phyloP scores from a whole-genome alignment of 2,888 invertebrate species.

The Coelogynopora nodosa region DNA sequence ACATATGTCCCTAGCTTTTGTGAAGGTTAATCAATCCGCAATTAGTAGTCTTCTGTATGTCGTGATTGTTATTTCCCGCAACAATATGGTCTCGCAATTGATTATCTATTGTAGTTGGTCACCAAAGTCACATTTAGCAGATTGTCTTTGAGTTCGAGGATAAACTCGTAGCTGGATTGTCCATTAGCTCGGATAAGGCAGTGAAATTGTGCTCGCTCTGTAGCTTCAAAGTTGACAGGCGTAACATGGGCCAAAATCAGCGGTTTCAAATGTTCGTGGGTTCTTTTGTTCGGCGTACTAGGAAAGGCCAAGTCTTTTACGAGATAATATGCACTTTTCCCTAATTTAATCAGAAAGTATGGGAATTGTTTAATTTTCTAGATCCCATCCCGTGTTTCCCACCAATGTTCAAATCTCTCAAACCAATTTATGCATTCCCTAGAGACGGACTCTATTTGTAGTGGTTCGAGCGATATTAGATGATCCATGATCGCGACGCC shows the following conservation, averaged over 20 bases:
- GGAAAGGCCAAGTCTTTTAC: background rate
- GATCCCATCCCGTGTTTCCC: background rate
- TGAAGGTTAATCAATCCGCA: background rate
- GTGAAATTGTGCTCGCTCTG: background rate
- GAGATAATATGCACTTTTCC: background rate
- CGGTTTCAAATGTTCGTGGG: background rate
- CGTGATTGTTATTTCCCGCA: background rate
- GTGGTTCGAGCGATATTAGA: background rate
- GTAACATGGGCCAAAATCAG: background rate
- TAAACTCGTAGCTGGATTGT: background rate
- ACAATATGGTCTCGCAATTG: background rate
- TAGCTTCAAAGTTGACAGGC: background rate
- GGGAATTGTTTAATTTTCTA: background rate
- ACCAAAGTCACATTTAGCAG: conserved; percentile 4
- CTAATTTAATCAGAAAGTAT: background rate
- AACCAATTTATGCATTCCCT: background rate
- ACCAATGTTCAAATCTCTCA: background rate
- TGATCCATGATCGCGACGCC: conserved; percentile 24
- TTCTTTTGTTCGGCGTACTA: background rate
- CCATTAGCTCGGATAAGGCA: background rate
- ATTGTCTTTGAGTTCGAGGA: background rate
- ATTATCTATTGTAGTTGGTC: background rate
- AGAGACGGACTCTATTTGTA: background rate
- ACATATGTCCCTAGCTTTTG: background rate
- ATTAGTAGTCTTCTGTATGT: background rate